Evolutionary conservation across 2,888 invertebrate species (phyloP).

Genomic region (Molanna angustata): DNA sequence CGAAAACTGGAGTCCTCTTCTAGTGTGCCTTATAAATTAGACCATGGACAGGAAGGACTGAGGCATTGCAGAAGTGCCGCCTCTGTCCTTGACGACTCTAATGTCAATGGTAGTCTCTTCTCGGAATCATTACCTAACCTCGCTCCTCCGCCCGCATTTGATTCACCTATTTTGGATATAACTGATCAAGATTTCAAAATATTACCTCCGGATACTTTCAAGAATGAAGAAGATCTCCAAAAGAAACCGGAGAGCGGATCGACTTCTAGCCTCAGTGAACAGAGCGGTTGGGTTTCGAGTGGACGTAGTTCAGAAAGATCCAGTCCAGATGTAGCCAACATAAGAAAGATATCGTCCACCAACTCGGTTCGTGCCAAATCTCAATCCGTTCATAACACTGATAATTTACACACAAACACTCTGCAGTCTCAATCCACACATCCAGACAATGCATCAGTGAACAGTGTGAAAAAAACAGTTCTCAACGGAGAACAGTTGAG

Average conservation of each 20-base stretch:
- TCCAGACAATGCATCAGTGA: constrained; percentile 29
- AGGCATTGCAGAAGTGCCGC: constrained; percentile 58
- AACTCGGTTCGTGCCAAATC: constrained; percentile 54
- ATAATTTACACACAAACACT: constrained; percentile 33
- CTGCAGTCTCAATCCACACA: constrained; percentile 31
- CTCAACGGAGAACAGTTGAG: constrained; percentile 66
- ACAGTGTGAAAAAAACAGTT: constrained; percentile 50
- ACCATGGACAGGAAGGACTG: constrained; percentile 50
- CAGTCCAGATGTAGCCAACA: constrained; percentile 51
- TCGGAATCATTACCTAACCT: constrained; percentile 73
- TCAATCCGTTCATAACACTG: constrained; percentile 41
- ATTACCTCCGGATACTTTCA: constrained; percentile 50
- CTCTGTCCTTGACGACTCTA: constrained; percentile 57
- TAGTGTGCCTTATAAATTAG: constrained; percentile 64
- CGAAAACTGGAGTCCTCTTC: constrained; percentile 57
- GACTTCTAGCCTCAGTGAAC: constrained; percentile 72
- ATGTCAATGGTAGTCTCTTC: constrained; percentile 52
- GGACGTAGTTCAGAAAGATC: constrained; percentile 65
- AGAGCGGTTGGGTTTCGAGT: constrained; percentile 87
- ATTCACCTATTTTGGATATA: constrained; percentile 54
- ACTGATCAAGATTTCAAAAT: constrained; percentile 54
- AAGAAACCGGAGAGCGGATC: constrained; percentile 53
- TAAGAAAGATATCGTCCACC: constrained; percentile 42
- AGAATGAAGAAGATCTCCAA: constrained; percentile 43
- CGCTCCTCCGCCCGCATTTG: constrained; percentile 61